These are phyloP conservation scores for Chloroceryle aenea DNA, from an alignment of 2,113 vertebrate species.

Conservation along the genomic window DNA sequence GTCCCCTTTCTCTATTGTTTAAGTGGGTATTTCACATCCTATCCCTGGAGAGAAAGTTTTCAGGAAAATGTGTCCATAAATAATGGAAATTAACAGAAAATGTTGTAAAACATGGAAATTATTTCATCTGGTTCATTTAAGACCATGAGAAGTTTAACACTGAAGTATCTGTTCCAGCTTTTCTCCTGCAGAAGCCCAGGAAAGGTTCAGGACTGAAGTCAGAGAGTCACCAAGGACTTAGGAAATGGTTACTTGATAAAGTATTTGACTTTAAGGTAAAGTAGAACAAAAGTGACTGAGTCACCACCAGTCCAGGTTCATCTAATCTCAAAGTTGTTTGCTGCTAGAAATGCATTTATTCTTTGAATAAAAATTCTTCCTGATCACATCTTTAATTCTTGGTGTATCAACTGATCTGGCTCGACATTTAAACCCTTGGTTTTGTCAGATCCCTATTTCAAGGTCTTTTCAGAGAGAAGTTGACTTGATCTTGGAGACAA, in stretches of 20 bases:
- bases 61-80: slow-evolving; percentile 45
- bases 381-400: not conserved
- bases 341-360: not conserved
- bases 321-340: not conserved
- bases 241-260: not conserved
- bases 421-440: not conserved
- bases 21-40: slow-evolving; percentile 48
- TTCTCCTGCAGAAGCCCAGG: not conserved
- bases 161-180: not conserved
- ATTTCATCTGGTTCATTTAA: not conserved
- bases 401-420: not conserved
- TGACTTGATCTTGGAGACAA: not conserved
- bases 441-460: not conserved
- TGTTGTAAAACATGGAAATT: not conserved
- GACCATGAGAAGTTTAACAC: not conserved
- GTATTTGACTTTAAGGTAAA: not conserved
- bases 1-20: slow-evolving; percentile 60
- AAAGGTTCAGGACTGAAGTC: not conserved
- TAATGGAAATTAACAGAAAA: slow-evolving; percentile 57
- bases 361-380: not conserved
- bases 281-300: not conserved
- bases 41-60: slow-evolving; percentile 50
- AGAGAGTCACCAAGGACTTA: not conserved
- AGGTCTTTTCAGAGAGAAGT: not conserved
- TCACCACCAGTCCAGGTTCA: not conserved